Evolutionary conservation across 2,888 invertebrate species (phyloP).

Genomic region (Limulus polyphemus): DNA sequence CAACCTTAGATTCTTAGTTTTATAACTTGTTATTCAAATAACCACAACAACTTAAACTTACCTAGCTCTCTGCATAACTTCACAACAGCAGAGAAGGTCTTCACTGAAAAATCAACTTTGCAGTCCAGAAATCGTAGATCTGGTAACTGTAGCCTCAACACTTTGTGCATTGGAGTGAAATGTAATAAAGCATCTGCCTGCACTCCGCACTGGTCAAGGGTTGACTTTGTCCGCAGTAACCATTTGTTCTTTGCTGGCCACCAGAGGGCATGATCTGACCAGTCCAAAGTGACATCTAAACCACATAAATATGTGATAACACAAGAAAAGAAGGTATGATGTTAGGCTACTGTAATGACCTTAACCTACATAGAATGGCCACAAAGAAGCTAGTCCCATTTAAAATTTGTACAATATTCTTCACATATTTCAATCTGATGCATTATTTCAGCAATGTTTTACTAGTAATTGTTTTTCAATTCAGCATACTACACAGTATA

Average conservation of each 20-base stretch:
- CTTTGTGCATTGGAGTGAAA: slow-evolving; percentile 96
- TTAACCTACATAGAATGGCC: too few relatives aligned
- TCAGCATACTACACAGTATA: too few relatives aligned
- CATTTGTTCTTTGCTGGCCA: slow-evolving; percentile 93
- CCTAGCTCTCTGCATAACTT: slow-evolving; percentile 66
- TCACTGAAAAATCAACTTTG: slow-evolving; percentile 86
- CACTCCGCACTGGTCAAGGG: slow-evolving; percentile 91
- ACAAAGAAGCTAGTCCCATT: too few relatives aligned
- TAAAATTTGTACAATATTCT: too few relatives aligned
- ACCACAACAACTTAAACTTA: neutral
- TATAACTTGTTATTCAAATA: too few relatives aligned
- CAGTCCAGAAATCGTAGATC: slow-evolving; percentile 81
- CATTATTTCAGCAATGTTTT: too few relatives aligned
- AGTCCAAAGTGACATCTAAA: slow-evolving; percentile 87
- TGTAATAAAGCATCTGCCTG: slow-evolving; percentile 83
- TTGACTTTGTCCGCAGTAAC: slow-evolving; percentile 84
- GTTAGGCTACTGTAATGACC: too few relatives aligned
- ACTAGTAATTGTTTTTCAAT: too few relatives aligned
- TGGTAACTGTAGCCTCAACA: slow-evolving; percentile 70
- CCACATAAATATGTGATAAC: too few relatives aligned
- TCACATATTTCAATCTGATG: too few relatives aligned
- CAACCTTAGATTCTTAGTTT: too few relatives aligned
- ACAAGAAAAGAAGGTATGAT: too few relatives aligned
- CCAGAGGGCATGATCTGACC: slow-evolving; percentile 99
- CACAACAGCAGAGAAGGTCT: slow-evolving; percentile 85